Base-by-base conservation (phyloP, 2,888 invertebrate genomes). In the Zonitis immaculata region DNA sequence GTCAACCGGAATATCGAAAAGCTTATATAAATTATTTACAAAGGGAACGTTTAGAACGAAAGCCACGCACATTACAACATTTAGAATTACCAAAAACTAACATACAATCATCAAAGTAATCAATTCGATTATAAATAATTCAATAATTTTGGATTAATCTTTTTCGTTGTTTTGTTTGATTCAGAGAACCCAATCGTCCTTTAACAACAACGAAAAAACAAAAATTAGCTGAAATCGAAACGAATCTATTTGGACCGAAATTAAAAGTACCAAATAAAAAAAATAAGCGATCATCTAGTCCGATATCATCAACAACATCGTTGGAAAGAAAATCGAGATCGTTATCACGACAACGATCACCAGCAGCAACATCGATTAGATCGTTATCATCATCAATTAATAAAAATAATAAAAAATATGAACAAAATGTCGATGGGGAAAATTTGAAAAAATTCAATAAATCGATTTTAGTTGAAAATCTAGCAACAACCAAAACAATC, bases 1-100 rank as follows among this genome's bases (percentile, higher is more conserved):
- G 73, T 52, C 74, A 73, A 58, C 79, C 79, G 0, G 80, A 80
- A 63, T 80, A 80, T 54, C 72, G 77, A 44, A 77, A 73, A 57
- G 57, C 53, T 7, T 57, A 53, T 46, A 51, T 55, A 4, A 51
- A 58, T 26, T 53, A 58, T 43, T 48, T 58, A 30, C 49, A 49
- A 18, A 44, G 58, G 3, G 52, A 58, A 51, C 42, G 44, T 49
- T 27, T 50, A 5, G 58, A 58, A 11, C 44, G 58, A 3, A 56
- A 58, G 26, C 32, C 49, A 1, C 42, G 51, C 12, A 51, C 57
- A 20, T 11, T 54, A 14, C 51, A 57, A 63, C 56, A 57, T 59
- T 32, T 57, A 14, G n/a, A n/a, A n/a, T n/a, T n/a, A n/a, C n/a
- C n/a, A n/a, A n/a, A n/a, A n/a, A n/a, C n/a, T n/a, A n/a, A n/a